phyloP scores from a whole-genome alignment of 2,888 invertebrate genomes.

The Leucozona laternaria region DNA sequence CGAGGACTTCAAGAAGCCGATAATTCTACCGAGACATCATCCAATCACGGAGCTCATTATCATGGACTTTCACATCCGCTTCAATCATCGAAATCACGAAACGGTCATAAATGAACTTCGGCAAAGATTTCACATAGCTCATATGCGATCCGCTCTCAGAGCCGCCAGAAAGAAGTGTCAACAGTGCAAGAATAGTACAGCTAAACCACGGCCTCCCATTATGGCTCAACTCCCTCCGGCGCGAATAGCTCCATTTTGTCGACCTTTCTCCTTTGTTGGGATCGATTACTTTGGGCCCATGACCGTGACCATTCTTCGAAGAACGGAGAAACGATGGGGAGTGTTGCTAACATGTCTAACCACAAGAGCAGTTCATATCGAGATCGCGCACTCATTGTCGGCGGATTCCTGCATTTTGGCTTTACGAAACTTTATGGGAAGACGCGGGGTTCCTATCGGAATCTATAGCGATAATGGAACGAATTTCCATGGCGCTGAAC shows the following conservation, averaged over 20 bases:
- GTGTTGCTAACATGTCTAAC: background rate
- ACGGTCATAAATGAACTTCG: conserved; percentile 6
- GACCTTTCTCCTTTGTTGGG: conserved; percentile 17
- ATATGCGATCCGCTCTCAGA: background rate
- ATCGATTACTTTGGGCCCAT: conserved; percentile 17
- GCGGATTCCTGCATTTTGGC: conserved; percentile 45
- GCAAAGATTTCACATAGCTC: conserved; percentile 10
- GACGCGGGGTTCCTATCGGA: background rate
- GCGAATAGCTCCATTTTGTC: background rate
- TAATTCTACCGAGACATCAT: conserved; percentile 25
- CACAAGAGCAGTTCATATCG: background rate
- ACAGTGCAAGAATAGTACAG: background rate
- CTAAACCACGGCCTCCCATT: conserved; percentile 12
- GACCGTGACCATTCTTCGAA: background rate
- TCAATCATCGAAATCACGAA: background rate
- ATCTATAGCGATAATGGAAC: conserved; percentile 24
- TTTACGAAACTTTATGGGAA: conserved; percentile 47
- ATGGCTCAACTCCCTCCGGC: conserved; percentile 32
- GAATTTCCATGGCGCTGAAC: no score
- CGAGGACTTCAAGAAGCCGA: background rate
- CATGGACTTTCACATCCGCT: background rate
- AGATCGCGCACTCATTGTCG: background rate
- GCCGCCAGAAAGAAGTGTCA: background rate
- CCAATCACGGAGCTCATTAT: background rate
- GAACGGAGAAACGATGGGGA: conserved; percentile 11